Conservation (phyloP, 2,113 vertebrate genomes). For the Cyanocitta stelleri region DNA sequence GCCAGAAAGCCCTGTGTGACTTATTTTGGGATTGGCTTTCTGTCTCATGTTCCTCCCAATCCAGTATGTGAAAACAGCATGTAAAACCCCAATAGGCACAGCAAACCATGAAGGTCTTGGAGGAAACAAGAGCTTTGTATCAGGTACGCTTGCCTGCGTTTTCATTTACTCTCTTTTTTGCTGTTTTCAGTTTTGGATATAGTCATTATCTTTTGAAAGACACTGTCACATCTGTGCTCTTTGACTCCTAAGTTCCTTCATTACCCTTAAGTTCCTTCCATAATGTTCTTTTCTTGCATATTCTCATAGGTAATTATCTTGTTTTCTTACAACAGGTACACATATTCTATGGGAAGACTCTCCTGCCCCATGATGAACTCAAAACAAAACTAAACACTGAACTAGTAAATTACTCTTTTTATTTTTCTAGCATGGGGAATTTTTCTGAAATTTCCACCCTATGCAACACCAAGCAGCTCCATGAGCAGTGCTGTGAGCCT, state of each 20-base stretch:
- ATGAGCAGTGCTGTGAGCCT: neutral
- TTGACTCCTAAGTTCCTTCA: neutral
- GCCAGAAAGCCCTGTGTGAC: neutral
- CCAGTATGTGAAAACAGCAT: neutral
- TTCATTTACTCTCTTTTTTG: neutral
- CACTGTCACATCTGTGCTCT: neutral
- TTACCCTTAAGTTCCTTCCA: neutral
- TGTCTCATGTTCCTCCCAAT: neutral
- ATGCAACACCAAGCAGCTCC: neutral
- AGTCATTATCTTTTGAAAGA: neutral
- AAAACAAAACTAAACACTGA: conserved; percentile 13
- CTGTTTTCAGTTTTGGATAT: neutral
- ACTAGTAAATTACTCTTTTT: neutral
- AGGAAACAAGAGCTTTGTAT: neutral
- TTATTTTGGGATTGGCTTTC: neutral
- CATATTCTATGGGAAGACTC: neutral
- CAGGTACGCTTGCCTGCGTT: neutral
- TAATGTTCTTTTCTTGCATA: neutral
- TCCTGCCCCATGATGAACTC: neutral
- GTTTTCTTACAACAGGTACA: neutral
- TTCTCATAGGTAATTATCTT: neutral
- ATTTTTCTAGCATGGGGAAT: neutral
- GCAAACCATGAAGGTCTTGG: neutral
- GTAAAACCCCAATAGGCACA: neutral
- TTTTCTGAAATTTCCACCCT: conserved; percentile 26